Evolutionary conservation across 35 echinoderm and acorn worm genomes (phyloP), one percentile per base, ranked within the genome.

Genomic region (Ophioderma brevispina): DNA sequence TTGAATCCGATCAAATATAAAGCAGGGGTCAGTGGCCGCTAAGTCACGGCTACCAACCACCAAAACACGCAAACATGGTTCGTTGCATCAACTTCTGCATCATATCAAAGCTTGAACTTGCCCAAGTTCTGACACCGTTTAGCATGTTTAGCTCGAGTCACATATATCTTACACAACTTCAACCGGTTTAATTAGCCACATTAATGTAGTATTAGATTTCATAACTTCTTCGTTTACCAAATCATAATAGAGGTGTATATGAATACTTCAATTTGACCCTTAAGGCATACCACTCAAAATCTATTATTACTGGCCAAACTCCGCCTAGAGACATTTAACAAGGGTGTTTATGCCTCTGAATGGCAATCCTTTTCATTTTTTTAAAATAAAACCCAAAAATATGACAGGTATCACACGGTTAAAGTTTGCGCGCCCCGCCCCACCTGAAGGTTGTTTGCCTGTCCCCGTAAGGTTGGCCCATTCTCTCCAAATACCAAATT

Each of bases 151-250:
- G 28, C 28, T 30, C 59, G 1, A 70, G n/a, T 25, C 59, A 70
- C 59, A 8, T 25, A 30, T 70, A 70, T 30, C 28, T 70, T 70
- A 70, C 59, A 70, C 59, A 70, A 70, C 28, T 70, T 25, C 6
- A 70, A 3, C 59, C 23, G 23, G 10, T 13, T 6, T 70, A 70
- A 70, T 70, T 70, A 30, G 59, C 17, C 59, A 70, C 59, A 70
- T 70, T 70, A 70, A 70, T 70, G 59, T 70, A 70, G 59, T 70
- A 70, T 70, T 70, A 25, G n/a, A 25, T 70, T 70, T 70, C 59
- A 70, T 70, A 70, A 70, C 59, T 70, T 25, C 10, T 15, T 70
- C 59, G n/a, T 25, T 70, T 70, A 25, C 1, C 59, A 70, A 70
- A 70, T 21, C 46, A 52, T 52, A 3, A 25, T 25, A 13, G 28